These are phyloP conservation scores for Scotopteryx bipunctaria DNA, from an alignment of 2,888 invertebrate species.

Conservation along the genomic window DNA sequence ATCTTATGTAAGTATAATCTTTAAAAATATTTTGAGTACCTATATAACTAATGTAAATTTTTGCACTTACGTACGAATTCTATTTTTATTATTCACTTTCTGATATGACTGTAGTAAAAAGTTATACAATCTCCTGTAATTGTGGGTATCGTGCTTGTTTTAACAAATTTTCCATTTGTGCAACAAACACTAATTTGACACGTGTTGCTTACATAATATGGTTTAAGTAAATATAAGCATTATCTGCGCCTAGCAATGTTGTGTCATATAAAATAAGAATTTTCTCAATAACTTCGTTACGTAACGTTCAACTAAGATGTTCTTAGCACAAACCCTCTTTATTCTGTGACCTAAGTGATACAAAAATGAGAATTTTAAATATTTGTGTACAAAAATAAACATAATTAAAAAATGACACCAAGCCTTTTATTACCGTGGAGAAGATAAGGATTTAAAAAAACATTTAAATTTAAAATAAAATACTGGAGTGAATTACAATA, in stretches of 20 bases:
- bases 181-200: no score
- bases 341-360: slow-evolving; percentile 10
- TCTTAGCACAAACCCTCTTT: no score
- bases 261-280: slow-evolving; percentile 13
- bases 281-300: not conserved
- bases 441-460: not conserved
- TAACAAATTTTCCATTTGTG: not conserved
- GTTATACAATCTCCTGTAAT: not conserved
- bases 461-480: slow-evolving; percentile 20
- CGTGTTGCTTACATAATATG: no score
- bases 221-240: not conserved
- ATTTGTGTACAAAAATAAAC: slow-evolving; percentile 24
- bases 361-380: slow-evolving; percentile 23
- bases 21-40: not conserved
- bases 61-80: slow-evolving; percentile 10
- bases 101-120: slow-evolving; percentile 2
- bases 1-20: not conserved
- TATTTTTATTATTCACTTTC: slow-evolving; percentile 6
- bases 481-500: slow-evolving; percentile 36
- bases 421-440: not conserved
- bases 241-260: slow-evolving; percentile 3
- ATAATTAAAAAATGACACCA: slow-evolving; percentile 1
- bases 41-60: slow-evolving; percentile 1
- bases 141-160: not conserved
- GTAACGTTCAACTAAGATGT: no score